phyloP scores from a whole-genome alignment of 2,113 vertebrate genomes.

The Mesitornis unicolor region DNA sequence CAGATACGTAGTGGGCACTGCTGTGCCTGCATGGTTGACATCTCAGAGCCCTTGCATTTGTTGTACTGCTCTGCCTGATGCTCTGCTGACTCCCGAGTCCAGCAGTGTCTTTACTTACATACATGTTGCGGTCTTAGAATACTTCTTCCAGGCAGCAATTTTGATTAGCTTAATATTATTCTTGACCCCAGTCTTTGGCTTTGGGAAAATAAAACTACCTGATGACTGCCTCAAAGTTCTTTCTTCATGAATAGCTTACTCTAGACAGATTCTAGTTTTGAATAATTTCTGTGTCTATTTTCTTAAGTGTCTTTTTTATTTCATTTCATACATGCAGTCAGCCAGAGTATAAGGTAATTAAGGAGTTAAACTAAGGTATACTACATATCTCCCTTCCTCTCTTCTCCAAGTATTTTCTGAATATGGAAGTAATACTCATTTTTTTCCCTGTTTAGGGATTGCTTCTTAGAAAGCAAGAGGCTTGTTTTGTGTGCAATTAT shows the following conservation, averaged over 20 bases:
- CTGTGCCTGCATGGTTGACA: too few relatives aligned
- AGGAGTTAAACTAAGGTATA: not conserved
- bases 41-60: not conserved
- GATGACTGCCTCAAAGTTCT: not conserved
- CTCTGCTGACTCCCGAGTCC: not conserved
- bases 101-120: not conserved
- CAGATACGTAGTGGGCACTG: not conserved
- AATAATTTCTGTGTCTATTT: not conserved
- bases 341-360: not conserved
- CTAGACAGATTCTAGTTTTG: not conserved
- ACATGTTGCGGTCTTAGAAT: not conserved
- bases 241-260: not conserved
- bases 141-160: not conserved
- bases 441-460: not conserved
- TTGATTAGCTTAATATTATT: not conserved
- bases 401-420: not conserved
- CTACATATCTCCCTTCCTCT: fast-evolving
- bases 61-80: too few relatives aligned
- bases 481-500: not conserved
- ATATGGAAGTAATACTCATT: not conserved
- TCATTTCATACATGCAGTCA: not conserved
- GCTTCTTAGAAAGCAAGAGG: not conserved
- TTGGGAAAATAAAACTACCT: not conserved
- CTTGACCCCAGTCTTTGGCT: not conserved
- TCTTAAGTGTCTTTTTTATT: not conserved